These are phyloP conservation scores for Irena cyanogastra DNA, from an alignment of 2,113 vertebrate genomes.

Conservation along the genomic window DNA sequence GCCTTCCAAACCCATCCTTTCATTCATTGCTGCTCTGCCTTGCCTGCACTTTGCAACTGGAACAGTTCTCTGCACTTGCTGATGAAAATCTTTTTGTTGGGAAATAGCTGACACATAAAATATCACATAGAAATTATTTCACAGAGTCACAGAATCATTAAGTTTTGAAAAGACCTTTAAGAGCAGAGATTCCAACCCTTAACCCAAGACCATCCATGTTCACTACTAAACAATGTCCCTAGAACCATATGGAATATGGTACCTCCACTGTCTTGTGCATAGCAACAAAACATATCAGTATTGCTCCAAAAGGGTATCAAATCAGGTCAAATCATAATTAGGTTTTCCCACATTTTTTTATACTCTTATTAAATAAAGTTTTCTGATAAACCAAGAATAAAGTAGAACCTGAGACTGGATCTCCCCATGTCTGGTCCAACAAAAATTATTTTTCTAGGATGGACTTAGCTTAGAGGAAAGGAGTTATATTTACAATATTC, in stretches of 20 bases:
- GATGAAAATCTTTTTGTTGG: background rate
- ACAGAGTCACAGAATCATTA: background rate
- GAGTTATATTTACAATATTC: background rate
- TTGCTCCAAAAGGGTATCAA: background rate
- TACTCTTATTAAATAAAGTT: background rate
- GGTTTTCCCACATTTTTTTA: background rate
- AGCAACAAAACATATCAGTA: background rate
- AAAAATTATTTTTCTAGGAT: background rate
- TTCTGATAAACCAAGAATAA: background rate
- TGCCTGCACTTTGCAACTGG: background rate
- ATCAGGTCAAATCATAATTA: background rate
- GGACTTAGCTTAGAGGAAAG: background rate
- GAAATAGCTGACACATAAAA: background rate
- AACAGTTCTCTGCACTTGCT: background rate
- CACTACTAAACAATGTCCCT: background rate
- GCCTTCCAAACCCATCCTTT: background rate
- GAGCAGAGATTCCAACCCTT: background rate
- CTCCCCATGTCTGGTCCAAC: background rate
- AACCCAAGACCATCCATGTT: background rate
- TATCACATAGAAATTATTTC: background rate
- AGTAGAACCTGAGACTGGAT: background rate
- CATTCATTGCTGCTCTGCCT: background rate
- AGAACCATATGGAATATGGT: background rate
- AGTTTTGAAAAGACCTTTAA: background rate
- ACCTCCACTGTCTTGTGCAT: background rate